Base-by-base conservation (phyloP, 2,113 vertebrate genomes). In the Lepus timidus region DNA sequence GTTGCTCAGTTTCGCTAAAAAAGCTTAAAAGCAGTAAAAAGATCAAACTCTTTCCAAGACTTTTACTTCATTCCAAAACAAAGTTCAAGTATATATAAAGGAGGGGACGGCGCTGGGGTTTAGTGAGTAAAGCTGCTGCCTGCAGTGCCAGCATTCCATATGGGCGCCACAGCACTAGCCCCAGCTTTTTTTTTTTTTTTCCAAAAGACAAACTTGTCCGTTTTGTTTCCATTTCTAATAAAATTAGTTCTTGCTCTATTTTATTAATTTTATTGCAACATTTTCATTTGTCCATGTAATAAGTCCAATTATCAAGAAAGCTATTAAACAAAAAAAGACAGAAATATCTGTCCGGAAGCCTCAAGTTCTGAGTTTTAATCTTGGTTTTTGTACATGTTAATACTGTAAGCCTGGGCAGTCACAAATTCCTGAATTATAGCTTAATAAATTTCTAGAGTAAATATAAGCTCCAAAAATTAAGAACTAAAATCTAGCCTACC, bases 71-170 rank as follows among this genome's bases (percentile, higher is more conserved):
- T 62, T 23, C 13, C 71, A 79, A 85, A 88, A 68, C 52, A 88
- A 95, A 85, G 33, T 67, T 88, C 23, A 91, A 93, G 33, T 91
- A 61, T 79, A 95, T 67, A 58, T 87, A 74, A 93, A 93, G 6
- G 20, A 93, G 86, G 44, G 44, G 44, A 44, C 44, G 44, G 7
- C 44, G 44, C 44, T 44, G 44, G 44, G 44, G 44, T 44, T 44
- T 44, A 44, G 6, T 44, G 44, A 7, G 44, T 44, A 44, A 6
- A 44, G 44, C 44, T 44, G 44, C 44, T 44, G 44, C 44, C 44
- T 44, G 44, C 44, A 44, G 44, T 44, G 44, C 44, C 44, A 44
- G 44, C 44, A 44, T 44, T 44, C 44, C 44, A 44, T 44, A 44
- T 44, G 44, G 44, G 44, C 44, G 44, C 44, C 44, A 44, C 44